phyloP scores from a whole-genome alignment of 2,888 invertebrate genomes.

The Hymenopus coronatus region DNA sequence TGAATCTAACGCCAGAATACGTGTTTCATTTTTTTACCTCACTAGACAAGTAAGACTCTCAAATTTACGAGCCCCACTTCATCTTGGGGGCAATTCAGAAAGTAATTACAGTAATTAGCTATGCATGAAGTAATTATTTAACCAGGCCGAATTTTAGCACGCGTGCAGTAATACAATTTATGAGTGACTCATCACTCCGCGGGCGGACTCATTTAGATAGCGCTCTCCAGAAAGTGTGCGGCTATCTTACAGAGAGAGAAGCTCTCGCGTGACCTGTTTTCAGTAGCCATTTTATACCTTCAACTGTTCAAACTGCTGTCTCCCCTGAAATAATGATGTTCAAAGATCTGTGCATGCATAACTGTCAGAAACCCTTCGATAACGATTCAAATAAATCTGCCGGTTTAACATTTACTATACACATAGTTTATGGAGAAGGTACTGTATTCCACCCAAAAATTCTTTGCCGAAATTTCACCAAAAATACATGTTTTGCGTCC shows the following conservation, averaged over 20 bases:
- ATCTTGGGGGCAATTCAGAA: conserved; percentile 23
- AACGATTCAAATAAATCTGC: too few relatives aligned
- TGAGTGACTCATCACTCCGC: background rate
- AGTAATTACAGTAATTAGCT: conserved; percentile 24
- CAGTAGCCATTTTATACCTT: too few relatives aligned
- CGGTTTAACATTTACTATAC: too few relatives aligned
- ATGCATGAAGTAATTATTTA: conserved; percentile 20
- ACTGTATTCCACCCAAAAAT: too few relatives aligned
- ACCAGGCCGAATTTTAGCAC: background rate
- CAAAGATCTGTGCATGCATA: too few relatives aligned
- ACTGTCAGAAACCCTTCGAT: too few relatives aligned
- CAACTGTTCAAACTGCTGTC: too few relatives aligned
- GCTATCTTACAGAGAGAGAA: background rate
- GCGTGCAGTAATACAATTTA: conserved; percentile 5
- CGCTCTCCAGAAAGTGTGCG: background rate
- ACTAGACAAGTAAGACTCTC: background rate
- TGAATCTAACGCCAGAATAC: background rate
- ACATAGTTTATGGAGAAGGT: too few relatives aligned
- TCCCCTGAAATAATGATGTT: too few relatives aligned
- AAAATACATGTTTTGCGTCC: too few relatives aligned
- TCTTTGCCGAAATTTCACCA: too few relatives aligned
- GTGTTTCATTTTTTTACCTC: background rate
- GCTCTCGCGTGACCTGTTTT: background rate
- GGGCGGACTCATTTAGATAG: conserved; percentile 5
- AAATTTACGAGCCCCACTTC: conserved; percentile 18